Conservation (phyloP, 2,113 vertebrate species). For the Saccopteryx leptura region DNA sequence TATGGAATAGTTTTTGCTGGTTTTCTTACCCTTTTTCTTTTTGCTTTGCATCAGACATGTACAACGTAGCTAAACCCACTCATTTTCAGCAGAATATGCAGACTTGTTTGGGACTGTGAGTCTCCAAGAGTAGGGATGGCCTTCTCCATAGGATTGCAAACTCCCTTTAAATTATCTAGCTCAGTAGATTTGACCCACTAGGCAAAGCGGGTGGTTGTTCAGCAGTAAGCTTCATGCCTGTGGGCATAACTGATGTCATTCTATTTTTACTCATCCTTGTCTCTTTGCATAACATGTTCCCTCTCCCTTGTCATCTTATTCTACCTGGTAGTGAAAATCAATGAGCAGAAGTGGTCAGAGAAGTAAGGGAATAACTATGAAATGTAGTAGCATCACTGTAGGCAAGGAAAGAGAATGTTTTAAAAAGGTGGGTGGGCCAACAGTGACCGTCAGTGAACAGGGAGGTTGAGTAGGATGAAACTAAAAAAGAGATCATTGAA, state of each 20-base stretch:
- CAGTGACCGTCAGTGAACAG: neutral
- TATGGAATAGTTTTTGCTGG: neutral
- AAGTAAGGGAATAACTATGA: neutral
- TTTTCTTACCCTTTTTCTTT: conserved; percentile 38
- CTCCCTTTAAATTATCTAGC: neutral
- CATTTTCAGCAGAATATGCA: neutral
- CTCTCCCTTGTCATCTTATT: neutral
- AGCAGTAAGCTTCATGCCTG: neutral
- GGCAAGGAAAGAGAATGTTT: neutral
- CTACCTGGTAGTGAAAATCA: conserved; percentile 30
- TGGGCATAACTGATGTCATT: neutral
- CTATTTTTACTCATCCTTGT: neutral
- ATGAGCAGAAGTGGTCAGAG: neutral
- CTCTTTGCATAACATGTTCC: neutral
- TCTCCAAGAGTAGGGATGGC: neutral
- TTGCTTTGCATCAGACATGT: neutral
- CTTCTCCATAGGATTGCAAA: neutral
- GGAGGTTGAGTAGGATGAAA: neutral
- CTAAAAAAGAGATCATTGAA: neutral
- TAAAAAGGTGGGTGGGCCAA: neutral
- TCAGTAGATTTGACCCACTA: neutral
- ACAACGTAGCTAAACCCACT: neutral
- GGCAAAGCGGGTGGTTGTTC: neutral
- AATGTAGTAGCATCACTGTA: neutral
- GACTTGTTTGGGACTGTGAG: neutral